phyloP scores from a whole-genome alignment of 1,140 invertebrate genomes.

The Caenorhabditis brenneri region DNA sequence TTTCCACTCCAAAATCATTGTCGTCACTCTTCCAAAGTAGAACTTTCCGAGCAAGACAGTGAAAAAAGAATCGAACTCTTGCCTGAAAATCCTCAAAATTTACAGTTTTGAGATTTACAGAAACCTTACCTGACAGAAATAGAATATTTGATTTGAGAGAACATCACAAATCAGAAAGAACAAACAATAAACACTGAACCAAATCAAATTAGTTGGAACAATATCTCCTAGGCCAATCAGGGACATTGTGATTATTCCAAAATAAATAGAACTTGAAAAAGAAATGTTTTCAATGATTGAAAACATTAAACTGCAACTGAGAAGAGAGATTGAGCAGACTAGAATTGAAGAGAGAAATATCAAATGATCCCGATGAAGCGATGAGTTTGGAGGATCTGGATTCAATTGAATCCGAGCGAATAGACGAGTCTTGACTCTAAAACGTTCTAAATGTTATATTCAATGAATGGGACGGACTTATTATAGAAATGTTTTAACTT shows the following conservation, averaged over 20 bases:
- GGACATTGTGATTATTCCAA: conserved; percentile 1
- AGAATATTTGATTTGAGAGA: conserved; percentile 8
- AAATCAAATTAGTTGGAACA: neutral
- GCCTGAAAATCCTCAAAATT: too few relatives aligned
- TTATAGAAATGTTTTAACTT: neutral
- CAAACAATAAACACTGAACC: neutral
- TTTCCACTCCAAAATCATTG: neutral
- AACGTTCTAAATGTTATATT: neutral
- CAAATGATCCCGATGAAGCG: neutral
- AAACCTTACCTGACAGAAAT: neutral
- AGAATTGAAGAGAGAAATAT: conserved; percentile 4
- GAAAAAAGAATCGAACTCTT: neutral
- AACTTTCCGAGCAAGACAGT: neutral
- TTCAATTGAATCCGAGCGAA: neutral
- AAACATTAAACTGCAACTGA: neutral
- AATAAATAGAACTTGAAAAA: conserved; percentile 7
- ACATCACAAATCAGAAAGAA: conserved; percentile 3
- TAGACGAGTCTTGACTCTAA: neutral
- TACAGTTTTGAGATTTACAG: neutral
- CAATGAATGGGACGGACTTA: neutral
- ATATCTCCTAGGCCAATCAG: neutral
- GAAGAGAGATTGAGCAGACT: neutral
- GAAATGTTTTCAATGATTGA: neutral
- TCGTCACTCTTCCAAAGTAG: neutral
- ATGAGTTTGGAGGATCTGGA: too few relatives aligned